These are phyloP conservation scores for Ptilonorhynchus violaceus DNA, from an alignment of 2,113 vertebrate species.

Conservation along the genomic window DNA sequence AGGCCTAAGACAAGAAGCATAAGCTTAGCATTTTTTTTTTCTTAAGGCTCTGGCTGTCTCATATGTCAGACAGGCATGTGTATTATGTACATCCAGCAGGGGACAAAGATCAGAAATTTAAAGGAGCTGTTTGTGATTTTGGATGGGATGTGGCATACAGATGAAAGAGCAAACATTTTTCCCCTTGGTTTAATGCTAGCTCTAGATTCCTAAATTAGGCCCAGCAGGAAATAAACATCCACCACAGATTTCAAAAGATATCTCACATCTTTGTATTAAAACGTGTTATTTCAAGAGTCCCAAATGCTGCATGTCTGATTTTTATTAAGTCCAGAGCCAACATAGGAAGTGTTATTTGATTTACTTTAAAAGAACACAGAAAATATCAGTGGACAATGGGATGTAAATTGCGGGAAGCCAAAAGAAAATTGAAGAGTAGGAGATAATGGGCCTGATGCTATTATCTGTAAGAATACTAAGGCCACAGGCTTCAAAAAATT, in stretches of 20 bases:
- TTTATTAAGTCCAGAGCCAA: slow-evolving; percentile 57
- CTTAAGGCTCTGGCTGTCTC: slow-evolving; percentile 44
- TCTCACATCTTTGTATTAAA: slow-evolving; percentile 58
- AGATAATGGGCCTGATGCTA: slow-evolving; percentile 42
- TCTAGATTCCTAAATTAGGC: slow-evolving; percentile 57
- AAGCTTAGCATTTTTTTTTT: slow-evolving; percentile 14
- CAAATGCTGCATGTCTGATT: slow-evolving; percentile 43
- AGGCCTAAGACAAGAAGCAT: slow-evolving; percentile 21
- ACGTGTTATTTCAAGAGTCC: slow-evolving; percentile 52
- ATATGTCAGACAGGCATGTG: slow-evolving; percentile 47
- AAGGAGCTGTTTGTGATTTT: slow-evolving; percentile 58
- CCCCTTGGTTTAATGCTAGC: slow-evolving; percentile 40
- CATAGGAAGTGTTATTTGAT: slow-evolving; percentile 20
- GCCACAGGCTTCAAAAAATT: slow-evolving; percentile 7
- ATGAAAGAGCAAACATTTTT: slow-evolving; percentile 52
- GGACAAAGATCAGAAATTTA: slow-evolving; percentile 64
- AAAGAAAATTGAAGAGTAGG: slow-evolving; percentile 64
- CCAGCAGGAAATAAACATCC: slow-evolving; percentile 60
- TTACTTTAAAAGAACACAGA: slow-evolving; percentile 55
- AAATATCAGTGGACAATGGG: slow-evolving; percentile 59
- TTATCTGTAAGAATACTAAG: slow-evolving; percentile 52
- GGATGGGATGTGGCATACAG: slow-evolving; percentile 24
- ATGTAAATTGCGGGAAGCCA: slow-evolving; percentile 69
- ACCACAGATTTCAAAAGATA: slow-evolving; percentile 58
- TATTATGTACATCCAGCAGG: slow-evolving; percentile 60